Evolutionary conservation across 2,888 invertebrate genomes (phyloP).

Genomic region (Perizoma flavofasciatum): DNA sequence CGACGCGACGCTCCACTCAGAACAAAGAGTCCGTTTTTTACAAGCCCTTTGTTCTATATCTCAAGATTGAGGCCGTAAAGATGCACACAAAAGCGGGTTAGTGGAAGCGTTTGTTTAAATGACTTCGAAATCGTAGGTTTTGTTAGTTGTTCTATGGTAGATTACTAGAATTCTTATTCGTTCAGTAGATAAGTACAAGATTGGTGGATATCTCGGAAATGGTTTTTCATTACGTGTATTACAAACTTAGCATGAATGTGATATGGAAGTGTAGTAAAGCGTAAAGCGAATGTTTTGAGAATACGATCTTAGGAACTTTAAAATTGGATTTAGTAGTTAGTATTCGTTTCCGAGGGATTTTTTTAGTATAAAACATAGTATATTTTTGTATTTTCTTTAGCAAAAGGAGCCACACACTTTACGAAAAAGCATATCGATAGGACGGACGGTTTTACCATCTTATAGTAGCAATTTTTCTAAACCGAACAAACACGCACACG

Average conservation of each 20-base stretch:
- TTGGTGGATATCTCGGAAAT: conserved; percentile 15
- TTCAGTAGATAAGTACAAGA: background rate
- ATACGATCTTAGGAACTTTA: conserved; percentile 14
- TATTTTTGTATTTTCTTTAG: no score
- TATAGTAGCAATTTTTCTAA: no score
- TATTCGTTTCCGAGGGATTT: no score
- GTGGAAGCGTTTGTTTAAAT: conserved; percentile 20
- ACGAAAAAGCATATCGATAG: no score
- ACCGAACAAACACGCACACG: no score
- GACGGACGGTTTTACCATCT: no score
- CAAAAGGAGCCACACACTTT: no score
- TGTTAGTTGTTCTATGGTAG: conserved; percentile 4
- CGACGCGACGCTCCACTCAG: conserved; percentile 27
- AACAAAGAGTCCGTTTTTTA: conserved; percentile 40
- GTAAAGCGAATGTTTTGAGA: conserved; percentile 14
- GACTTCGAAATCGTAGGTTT: conserved; percentile 13
- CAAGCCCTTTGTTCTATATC: conserved; percentile 31
- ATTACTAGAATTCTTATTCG: conserved; percentile 1
- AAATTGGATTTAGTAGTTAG: background rate
- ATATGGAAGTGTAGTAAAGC: conserved; percentile 12
- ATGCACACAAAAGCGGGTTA: conserved; percentile 30
- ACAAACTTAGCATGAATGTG: conserved; percentile 11
- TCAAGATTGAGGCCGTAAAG: conserved; percentile 26
- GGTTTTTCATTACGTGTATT: conserved; percentile 12
- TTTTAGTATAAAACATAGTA: no score